Conservation (phyloP, 2,888 invertebrate species). For the Andrena trimmerana region DNA sequence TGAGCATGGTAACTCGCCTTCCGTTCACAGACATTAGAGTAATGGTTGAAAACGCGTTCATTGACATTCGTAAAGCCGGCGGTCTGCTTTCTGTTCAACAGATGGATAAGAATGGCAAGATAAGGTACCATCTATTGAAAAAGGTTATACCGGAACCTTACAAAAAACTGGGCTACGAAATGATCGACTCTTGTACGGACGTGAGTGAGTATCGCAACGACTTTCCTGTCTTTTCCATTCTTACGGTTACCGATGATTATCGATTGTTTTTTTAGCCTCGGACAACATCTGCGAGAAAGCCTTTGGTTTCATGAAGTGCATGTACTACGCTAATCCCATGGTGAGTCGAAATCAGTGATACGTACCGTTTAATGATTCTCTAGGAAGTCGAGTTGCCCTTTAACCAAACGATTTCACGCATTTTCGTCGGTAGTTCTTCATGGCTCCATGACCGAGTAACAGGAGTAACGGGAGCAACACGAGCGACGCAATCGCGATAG, state of each 20-base stretch:
- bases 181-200: slow-evolving; percentile 65
- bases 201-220: slow-evolving; percentile 55
- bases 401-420: neutral
- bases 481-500: neutral
- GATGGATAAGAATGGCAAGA: slow-evolving; percentile 44
- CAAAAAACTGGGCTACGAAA: slow-evolving; percentile 52
- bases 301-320: slow-evolving; percentile 77
- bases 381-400: neutral
- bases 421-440: slow-evolving; percentile 64
- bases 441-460: slow-evolving; percentile 58
- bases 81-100: neutral
- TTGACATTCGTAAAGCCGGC: neutral
- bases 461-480: neutral
- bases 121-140: slow-evolving; percentile 65
- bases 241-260: neutral
- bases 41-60: too few relatives aligned
- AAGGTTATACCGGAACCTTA: slow-evolving; percentile 60
- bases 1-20: slow-evolving; percentile 67
- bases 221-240: neutral
- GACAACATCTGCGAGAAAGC: slow-evolving; percentile 75
- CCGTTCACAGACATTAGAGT: neutral
- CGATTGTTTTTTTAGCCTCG: slow-evolving; percentile 70
- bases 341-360: slow-evolving; percentile 63
- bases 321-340: slow-evolving; percentile 75
- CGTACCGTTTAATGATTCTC: neutral